A percentile compares a stretch with the other conserved stretches of the same genome.
Evolutionary conservation across 1,140 invertebrate genomes (phyloP).

Genomic region (Leptinotarsa undecemlineata): DNA sequence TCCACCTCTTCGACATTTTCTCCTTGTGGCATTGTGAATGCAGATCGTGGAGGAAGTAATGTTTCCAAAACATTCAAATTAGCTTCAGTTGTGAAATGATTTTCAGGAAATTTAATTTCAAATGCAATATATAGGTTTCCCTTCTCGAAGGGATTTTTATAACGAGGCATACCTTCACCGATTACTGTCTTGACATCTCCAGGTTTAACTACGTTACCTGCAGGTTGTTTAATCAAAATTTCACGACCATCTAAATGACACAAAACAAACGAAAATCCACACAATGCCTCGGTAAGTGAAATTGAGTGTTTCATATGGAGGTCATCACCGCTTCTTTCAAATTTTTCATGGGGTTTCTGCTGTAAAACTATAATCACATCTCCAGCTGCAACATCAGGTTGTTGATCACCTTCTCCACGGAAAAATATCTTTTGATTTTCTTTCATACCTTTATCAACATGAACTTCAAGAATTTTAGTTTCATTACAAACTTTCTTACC

Average conservation of each 20-base stretch:
- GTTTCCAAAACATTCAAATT: constrained; percentile 71
- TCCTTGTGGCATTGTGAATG: constrained; percentile 68
- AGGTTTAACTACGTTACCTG: constrained; percentile 77
- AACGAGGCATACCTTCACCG: constrained; percentile 89
- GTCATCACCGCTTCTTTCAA: constrained; percentile 76
- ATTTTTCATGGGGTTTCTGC: constrained; percentile 77
- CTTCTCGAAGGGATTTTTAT: constrained; percentile 80
- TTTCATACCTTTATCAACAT: constrained; percentile 87
- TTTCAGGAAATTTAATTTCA: constrained; percentile 80
- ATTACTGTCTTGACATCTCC: constrained; percentile 80
- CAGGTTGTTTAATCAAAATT: constrained; percentile 71
- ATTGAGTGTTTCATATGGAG: constrained; percentile 76
- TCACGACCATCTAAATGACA: constrained; percentile 83
- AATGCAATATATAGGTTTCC: constrained; percentile 89
- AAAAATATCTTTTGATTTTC: constrained; percentile 88
- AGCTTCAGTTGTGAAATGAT: constrained; percentile 74
- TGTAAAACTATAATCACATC: constrained; percentile 90
- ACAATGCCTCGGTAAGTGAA: constrained; percentile 83
- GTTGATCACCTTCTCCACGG: constrained; percentile 86
- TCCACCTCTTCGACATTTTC: constrained; percentile 84
- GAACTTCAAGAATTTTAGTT: constrained; percentile 84
- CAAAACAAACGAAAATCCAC: constrained; percentile 83
- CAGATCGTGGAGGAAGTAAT: constrained; percentile 69
- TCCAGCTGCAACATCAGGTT: constrained; percentile 79
- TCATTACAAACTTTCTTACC: constrained; percentile 80